phyloP scores from a whole-genome alignment of 35 echinoderm and acorn worm species.

The Anneissia japonica region DNA sequence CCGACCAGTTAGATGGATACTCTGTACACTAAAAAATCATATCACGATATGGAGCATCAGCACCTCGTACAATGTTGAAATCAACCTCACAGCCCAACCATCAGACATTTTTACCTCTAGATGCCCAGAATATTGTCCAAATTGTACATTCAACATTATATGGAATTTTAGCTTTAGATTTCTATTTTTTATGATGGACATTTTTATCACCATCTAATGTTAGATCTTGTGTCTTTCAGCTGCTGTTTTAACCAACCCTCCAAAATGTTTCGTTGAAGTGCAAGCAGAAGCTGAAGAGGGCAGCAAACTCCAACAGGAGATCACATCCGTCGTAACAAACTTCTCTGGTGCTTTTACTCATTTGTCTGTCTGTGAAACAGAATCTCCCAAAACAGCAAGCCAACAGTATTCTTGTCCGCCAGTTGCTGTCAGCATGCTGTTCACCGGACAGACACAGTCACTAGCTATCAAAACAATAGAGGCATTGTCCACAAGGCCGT shows the following conservation, averaged over 20 bases:
- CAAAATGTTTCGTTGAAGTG: constrained; percentile 6
- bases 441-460: background rate
- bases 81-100: too few relatives aligned
- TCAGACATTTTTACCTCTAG: too few relatives aligned
- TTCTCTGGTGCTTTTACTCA: constrained; percentile 10
- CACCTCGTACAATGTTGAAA: too few relatives aligned
- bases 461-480: background rate
- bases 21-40: too few relatives aligned
- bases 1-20: too few relatives aligned
- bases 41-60: too few relatives aligned
- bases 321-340: background rate
- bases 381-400: background rate
- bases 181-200: too few relatives aligned
- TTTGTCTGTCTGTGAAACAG: background rate
- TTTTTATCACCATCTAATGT: too few relatives aligned
- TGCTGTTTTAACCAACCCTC: constrained; percentile 1
- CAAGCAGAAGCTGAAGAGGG: background rate
- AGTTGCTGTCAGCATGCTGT: constrained; percentile 1
- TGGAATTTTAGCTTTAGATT: too few relatives aligned
- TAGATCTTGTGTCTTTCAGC: too few relatives aligned
- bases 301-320: background rate
- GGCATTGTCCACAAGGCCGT: background rate
- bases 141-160: too few relatives aligned
- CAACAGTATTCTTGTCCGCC: background rate
- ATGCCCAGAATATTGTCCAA: too few relatives aligned